Percentiles rank a stretch among this genome's conserved stretches.
Conservation (phyloP, 1,140 invertebrate genomes). For the Drosophila truncata region DNA sequence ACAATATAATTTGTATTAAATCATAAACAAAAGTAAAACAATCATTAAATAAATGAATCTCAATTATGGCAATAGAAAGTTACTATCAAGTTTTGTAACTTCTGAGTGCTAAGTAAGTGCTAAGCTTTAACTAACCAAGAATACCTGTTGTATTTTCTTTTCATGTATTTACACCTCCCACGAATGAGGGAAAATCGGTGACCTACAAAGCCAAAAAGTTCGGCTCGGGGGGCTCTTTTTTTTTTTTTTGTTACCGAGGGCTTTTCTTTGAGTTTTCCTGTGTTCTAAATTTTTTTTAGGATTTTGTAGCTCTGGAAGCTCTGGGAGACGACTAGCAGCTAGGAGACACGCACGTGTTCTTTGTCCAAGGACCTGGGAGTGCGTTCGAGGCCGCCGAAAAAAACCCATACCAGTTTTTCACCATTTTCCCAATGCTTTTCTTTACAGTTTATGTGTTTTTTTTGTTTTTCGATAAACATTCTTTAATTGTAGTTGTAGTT, state of each 20-base stretch:
- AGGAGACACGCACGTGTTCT: slow-evolving; percentile 41
- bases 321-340: slow-evolving; percentile 23
- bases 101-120: not conserved
- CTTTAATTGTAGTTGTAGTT: slow-evolving; percentile 45
- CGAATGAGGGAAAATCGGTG: slow-evolving; percentile 50
- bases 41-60: not conserved
- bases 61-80: not conserved
- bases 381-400: slow-evolving; percentile 14
- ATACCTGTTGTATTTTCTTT: slow-evolving; percentile 10
- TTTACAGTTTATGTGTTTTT: not conserved
- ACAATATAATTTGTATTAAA: not conserved
- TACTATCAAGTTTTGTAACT: not conserved
- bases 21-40: not conserved
- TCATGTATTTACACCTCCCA: slow-evolving; percentile 6
- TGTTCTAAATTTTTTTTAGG: not conserved
- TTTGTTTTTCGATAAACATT: slow-evolving; percentile 39
- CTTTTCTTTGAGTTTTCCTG: slow-evolving; percentile 15
- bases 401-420: slow-evolving; percentile 4
- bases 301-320: slow-evolving; percentile 13
- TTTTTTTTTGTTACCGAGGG: not conserved
- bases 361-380: slow-evolving; percentile 29
- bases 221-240: slow-evolving; percentile 1
- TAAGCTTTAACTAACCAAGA: not conserved
- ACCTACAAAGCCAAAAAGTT: slow-evolving; percentile 68
- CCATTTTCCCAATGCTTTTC: not conserved